Conservation (phyloP, 1,140 invertebrate species). For the Proctacanthus coquilletti region DNA sequence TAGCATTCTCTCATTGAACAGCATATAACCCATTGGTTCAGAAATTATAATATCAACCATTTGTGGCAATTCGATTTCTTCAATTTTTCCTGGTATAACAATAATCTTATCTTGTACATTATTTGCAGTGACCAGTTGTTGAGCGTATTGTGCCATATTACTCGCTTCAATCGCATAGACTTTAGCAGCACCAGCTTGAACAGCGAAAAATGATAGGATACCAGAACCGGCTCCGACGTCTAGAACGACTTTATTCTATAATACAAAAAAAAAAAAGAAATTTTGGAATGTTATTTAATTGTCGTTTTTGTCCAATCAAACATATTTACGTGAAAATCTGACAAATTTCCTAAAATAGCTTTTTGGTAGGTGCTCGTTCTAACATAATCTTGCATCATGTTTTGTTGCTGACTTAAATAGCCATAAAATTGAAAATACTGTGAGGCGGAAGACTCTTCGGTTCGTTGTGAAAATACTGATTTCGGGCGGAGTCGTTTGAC, state of each 20-base stretch:
- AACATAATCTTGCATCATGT: conserved; percentile 99
- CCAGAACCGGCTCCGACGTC: conserved; percentile 96
- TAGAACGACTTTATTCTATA: conserved; percentile 71
- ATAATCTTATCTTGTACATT: conserved; percentile 72
- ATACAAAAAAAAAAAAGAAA: conserved; percentile 5
- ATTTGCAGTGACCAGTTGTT: conserved; percentile 81
- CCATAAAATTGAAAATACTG: conserved; percentile 99
- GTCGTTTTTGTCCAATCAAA: no score
- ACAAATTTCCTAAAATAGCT: conserved; percentile 84
- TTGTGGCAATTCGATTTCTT: conserved; percentile 93
- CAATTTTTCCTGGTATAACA: conserved; percentile 95
- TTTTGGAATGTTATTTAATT: no score
- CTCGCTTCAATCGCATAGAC: conserved; percentile 98
- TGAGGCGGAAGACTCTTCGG: conserved; percentile 91
- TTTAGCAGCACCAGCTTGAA: conserved; percentile 90
- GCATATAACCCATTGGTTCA: conserved; percentile 99
- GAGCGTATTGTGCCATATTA: conserved; percentile 94
- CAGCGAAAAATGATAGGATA: conserved; percentile 96
- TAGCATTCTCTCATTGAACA: conserved; percentile 98
- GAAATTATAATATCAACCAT: conserved; percentile 95
- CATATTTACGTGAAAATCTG: conserved; percentile 64
- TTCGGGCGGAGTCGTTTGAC: conserved; percentile 59
- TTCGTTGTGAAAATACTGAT: conserved; percentile 88
- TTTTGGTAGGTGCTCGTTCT: conserved; percentile 96
- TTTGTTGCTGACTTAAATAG: conserved; percentile 97